Evolutionary conservation across 2,113 vertebrate species (phyloP).

Genomic region (Lutjanus erythropterus): DNA sequence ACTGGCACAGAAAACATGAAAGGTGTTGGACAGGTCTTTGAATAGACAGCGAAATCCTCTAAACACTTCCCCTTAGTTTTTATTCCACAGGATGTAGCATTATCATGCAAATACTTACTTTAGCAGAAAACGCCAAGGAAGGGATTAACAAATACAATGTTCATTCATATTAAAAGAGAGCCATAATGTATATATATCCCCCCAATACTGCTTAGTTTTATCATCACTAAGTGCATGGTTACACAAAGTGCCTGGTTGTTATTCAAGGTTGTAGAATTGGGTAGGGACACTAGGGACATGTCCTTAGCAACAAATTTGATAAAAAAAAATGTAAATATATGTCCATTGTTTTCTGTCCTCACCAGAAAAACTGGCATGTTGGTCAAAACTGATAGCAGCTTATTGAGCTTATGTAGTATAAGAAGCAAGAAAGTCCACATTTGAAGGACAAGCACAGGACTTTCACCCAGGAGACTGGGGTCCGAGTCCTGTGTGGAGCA

Average conservation of each 20-base stretch:
- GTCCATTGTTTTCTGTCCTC: too few relatives aligned
- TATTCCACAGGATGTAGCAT: conserved; percentile 58
- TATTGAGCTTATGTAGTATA: too few relatives aligned
- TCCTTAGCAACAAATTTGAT: too few relatives aligned
- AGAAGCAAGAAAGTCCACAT: too few relatives aligned
- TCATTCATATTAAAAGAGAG: conserved; percentile 57
- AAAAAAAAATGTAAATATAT: too few relatives aligned
- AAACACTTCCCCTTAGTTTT: conserved; percentile 41
- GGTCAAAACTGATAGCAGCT: too few relatives aligned
- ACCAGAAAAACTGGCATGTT: too few relatives aligned
- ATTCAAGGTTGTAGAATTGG: too few relatives aligned
- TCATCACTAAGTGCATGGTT: conserved; percentile 37
- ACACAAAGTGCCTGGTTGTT: conserved; percentile 4
- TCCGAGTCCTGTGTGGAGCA: too few relatives aligned
- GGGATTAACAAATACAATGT: conserved; percentile 54
- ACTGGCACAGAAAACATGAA: conserved; percentile 51
- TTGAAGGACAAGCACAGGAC: too few relatives aligned
- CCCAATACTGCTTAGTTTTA: conserved; percentile 31
- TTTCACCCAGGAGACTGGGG: too few relatives aligned
- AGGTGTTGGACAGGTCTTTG: conserved; percentile 60
- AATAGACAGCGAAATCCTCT: conserved; percentile 61
- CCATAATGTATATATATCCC: conserved; percentile 28
- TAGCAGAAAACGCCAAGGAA: conserved; percentile 58
- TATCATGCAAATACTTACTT: conserved; percentile 71
- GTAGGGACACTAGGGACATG: too few relatives aligned